Evolutionary conservation across 2,113 vertebrate species (phyloP), one percentile per base, ranked within the genome.

Genomic region (Lontra canadensis): DNA sequence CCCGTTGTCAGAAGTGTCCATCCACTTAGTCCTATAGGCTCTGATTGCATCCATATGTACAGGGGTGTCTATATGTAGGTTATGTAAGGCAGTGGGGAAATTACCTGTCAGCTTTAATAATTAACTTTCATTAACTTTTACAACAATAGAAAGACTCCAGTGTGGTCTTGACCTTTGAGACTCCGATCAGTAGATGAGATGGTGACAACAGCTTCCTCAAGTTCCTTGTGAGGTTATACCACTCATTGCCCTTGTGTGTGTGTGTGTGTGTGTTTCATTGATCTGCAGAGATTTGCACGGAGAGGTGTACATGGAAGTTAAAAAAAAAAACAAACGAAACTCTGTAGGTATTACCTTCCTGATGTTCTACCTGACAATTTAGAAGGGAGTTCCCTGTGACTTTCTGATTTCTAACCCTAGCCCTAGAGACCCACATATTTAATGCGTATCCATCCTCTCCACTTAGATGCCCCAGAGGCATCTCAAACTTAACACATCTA

Each of bases 71-170:
- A 88, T 96, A 98, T 98, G 96, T 94, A 97, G 96, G 47, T 92
- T 98, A 97, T 91, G 36, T 92, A 95, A 93, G 57, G 63, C 42
- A 81, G 82, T 91, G 90, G 85, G 96, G 78, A 97, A 96, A 92
- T 95, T 90, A 96, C 95, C 96, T 95, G 93, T 95, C 90, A 96
- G 96, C 90, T 99, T 98, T 99, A 99, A 99, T 99, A 99, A 98
- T 98, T 99, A 99, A 99, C 99, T 98, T 98, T 91, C 97, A 99
- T 99, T 99, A 99, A 99, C 99, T 99, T 99, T 99, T 99, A 99
- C 98, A 99, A 99, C 97, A 98, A 98, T 98, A 98, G 97, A 98
- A 98, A 98, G 98, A 98, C 98, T 98, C 98, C 98, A 98, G 78
- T 98, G 92, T 99, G 98, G 98, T 99, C 99, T 99, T 99, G 99